A percentile compares a stretch with the other conserved stretches of the same genome.
Evolutionary conservation across 92 coral and sea anemone genomes (phyloP).

Genomic region (Zoanthus sociatus): DNA sequence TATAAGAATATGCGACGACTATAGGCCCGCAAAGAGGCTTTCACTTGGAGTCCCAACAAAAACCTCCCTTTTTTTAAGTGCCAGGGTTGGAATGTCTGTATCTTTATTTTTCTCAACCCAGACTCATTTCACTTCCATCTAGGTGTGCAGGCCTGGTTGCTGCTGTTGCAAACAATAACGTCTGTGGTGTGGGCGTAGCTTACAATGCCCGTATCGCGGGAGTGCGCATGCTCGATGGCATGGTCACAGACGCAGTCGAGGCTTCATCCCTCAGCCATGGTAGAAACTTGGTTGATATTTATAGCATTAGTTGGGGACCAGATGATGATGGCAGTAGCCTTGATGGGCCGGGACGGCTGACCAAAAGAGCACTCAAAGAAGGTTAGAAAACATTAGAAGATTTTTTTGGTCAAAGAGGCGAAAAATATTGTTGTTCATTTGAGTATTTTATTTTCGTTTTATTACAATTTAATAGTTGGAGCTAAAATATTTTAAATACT

Average conservation of each 20-base stretch:
- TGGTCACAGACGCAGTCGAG: conserved; percentile 91
- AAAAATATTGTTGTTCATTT: too few species aligned
- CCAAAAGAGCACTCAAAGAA: conserved; percentile 87
- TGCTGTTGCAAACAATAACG: conserved; percentile 70
- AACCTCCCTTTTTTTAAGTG: too few species aligned
- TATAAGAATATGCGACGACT: too few species aligned
- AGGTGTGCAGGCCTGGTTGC: conserved; percentile 99
- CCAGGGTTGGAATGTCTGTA: too few species aligned
- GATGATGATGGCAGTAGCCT: conserved; percentile 97
- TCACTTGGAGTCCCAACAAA: too few species aligned
- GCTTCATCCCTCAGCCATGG: conserved; percentile 85
- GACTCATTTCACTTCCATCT: too few species aligned
- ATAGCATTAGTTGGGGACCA: conserved; percentile 99
- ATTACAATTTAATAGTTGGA: too few species aligned
- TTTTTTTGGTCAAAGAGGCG: too few species aligned
- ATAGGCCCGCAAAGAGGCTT: too few species aligned
- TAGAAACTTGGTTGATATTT: conserved; percentile 81
- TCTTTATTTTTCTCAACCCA: too few species aligned
- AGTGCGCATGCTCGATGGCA: conserved; percentile 97
- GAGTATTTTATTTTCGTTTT: too few species aligned
- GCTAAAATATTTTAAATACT: too few species aligned
- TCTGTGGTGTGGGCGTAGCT: conserved; percentile 98
- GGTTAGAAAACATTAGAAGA: conserved; percentile 53
- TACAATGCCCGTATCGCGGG: conserved; percentile 95
- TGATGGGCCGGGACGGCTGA: conserved; percentile 93